Percentiles rank a stretch among this genome's conserved stretches.
Conservation (phyloP, 2,888 invertebrate species). For the Seira ritae region DNA sequence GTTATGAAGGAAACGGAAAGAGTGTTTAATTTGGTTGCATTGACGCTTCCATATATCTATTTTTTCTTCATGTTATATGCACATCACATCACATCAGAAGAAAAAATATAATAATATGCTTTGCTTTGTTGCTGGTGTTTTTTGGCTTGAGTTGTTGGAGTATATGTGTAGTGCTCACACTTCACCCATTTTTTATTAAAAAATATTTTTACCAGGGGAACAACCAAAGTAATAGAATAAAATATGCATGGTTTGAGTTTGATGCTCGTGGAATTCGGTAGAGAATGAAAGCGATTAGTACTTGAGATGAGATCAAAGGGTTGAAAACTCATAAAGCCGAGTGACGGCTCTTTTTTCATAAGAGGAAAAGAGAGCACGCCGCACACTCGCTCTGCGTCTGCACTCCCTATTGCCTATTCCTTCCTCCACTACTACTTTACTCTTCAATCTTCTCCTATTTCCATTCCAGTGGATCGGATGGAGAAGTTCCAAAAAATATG, state of each 20-base stretch:
- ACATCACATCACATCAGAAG: too few relatives aligned
- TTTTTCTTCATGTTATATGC: too few relatives aligned
- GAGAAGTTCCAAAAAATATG: conserved; percentile 5
- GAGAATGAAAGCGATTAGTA: conserved; percentile 70
- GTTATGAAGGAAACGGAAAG: too few relatives aligned
- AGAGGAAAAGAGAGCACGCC: conserved; percentile 23
- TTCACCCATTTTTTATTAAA: conserved; percentile 1
- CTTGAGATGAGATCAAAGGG: conserved; percentile 73
- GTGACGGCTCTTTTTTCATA: conserved; percentile 54
- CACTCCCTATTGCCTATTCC: background rate
- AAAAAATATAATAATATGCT: too few relatives aligned
- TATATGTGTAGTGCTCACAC: background rate
- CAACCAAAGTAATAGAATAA: background rate
- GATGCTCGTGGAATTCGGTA: conserved; percentile 52
- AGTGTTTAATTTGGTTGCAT: too few relatives aligned
- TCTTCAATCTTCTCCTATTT: conserved; percentile 15
- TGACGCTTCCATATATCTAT: too few relatives aligned
- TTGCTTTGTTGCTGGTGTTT: too few relatives aligned
- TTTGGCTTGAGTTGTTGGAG: too few relatives aligned
- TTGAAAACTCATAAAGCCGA: conserved; percentile 70
- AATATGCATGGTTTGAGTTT: conserved; percentile 18
- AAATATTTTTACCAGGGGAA: too few relatives aligned
- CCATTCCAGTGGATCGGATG: background rate
- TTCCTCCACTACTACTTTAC: background rate
- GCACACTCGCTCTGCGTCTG: conserved; percentile 6